Conservation (phyloP, 2,888 invertebrate genomes). For the Eristalis tenax region DNA sequence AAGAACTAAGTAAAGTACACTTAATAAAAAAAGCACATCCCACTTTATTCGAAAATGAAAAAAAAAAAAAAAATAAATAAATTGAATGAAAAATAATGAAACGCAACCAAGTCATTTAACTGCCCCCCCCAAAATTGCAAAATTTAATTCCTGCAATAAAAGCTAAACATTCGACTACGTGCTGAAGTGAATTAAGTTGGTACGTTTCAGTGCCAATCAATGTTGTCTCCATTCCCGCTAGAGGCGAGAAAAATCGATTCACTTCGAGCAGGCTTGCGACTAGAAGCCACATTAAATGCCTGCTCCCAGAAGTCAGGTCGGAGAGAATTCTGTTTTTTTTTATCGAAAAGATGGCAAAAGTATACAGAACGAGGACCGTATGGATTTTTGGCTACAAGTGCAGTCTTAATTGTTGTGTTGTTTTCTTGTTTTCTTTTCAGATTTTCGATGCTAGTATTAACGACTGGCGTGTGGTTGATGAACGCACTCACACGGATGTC, state of each 20-base stretch:
- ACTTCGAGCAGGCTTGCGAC: background rate
- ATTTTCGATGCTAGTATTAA: constrained; percentile 81
- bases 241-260: background rate
- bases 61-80: background rate
- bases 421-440: constrained; percentile 71
- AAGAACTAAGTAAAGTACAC: no score
- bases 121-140: background rate
- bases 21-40: no score
- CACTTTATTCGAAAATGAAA: no score
- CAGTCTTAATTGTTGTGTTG: background rate
- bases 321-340: background rate
- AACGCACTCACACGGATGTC: constrained; percentile 81
- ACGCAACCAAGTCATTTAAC: background rate
- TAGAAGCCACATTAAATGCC: background rate
- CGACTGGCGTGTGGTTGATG: constrained; percentile 81
- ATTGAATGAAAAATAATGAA: background rate
- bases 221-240: background rate
- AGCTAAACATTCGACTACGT: background rate
- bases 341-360: no score
- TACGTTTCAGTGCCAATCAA: background rate
- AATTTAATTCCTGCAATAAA: background rate
- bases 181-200: background rate
- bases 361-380: background rate
- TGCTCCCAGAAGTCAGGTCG: background rate
- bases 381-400: background rate